phyloP scores from a whole-genome alignment of 2,888 invertebrate genomes.

The Dicycla oo region DNA sequence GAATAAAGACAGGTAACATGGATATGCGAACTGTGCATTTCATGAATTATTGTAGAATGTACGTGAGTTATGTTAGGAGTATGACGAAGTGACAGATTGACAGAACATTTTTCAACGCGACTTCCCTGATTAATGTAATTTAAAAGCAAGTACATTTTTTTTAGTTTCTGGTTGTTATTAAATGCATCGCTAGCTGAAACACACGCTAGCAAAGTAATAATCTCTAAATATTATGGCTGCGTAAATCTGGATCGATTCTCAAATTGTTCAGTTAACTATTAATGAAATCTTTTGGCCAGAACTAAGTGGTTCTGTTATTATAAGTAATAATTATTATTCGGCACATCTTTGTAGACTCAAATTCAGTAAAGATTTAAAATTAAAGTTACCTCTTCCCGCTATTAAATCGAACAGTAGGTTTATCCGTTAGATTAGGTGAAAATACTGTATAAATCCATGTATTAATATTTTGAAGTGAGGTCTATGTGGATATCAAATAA shows the following conservation, averaged over 20 bases:
- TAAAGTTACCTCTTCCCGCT: not conserved
- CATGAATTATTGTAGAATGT: conserved; percentile 48
- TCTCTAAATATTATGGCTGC: not conserved
- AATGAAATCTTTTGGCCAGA: too few relatives aligned
- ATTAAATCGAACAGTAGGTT: not conserved
- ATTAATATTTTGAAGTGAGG: not conserved
- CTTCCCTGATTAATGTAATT: conserved; percentile 20
- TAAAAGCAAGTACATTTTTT: not conserved
- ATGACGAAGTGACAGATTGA: conserved; percentile 12
- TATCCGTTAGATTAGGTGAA: not conserved
- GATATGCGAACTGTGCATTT: conserved; percentile 14
- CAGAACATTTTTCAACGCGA: conserved; percentile 15
- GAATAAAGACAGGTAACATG: conserved; percentile 22
- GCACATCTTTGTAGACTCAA: not conserved
- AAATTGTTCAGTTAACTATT: not conserved
- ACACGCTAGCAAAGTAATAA: not conserved
- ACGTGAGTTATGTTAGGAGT: not conserved
- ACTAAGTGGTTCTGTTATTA: not conserved
- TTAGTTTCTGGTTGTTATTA: not conserved
- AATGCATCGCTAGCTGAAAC: not conserved
- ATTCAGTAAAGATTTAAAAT: too few relatives aligned
- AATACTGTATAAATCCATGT: not conserved
- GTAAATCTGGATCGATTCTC: not conserved
- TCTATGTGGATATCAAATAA: not conserved
- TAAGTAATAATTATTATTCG: too few relatives aligned